phyloP scores from a whole-genome alignment of 2,113 vertebrate genomes.

The Psittacula cyanocephala region DNA sequence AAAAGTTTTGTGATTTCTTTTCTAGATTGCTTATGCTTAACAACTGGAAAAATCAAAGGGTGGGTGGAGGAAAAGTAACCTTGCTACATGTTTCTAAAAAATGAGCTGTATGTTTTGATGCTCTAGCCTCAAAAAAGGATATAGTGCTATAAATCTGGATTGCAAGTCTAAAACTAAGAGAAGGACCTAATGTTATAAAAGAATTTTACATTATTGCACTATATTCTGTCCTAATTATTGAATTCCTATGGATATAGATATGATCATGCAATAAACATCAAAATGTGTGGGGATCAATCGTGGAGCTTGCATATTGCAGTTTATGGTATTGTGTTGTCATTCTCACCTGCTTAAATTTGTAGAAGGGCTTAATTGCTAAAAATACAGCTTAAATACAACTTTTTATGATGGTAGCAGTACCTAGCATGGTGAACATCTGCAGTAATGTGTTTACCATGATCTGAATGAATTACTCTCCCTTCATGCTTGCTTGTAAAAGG shows the following conservation, averaged over 20 bases:
- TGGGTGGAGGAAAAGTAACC: not conserved
- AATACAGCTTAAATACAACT: not conserved
- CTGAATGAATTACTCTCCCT: not conserved
- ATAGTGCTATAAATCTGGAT: not conserved
- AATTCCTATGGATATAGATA: not conserved
- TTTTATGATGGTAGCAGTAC: not conserved
- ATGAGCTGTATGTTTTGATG: not conserved
- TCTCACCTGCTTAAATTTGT: not conserved
- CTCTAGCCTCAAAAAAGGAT: not conserved
- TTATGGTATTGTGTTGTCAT: not conserved
- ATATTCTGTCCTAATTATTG: not conserved
- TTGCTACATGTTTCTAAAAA: not conserved
- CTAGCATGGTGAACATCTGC: not conserved
- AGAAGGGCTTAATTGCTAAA: not conserved
- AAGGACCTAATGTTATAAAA: not conserved
- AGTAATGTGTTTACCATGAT: not conserved
- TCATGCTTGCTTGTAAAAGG: not conserved
- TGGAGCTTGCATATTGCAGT: not conserved
- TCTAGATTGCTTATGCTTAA: not conserved
- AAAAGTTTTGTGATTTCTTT: not conserved
- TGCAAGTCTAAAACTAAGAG: not conserved
- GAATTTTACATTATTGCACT: not conserved
- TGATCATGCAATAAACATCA: not conserved
- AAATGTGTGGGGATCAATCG: not conserved
- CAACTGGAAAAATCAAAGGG: not conserved